phyloP scores from a whole-genome alignment of 2,113 vertebrate genomes.

The Chloropsis cyanopogon region DNA sequence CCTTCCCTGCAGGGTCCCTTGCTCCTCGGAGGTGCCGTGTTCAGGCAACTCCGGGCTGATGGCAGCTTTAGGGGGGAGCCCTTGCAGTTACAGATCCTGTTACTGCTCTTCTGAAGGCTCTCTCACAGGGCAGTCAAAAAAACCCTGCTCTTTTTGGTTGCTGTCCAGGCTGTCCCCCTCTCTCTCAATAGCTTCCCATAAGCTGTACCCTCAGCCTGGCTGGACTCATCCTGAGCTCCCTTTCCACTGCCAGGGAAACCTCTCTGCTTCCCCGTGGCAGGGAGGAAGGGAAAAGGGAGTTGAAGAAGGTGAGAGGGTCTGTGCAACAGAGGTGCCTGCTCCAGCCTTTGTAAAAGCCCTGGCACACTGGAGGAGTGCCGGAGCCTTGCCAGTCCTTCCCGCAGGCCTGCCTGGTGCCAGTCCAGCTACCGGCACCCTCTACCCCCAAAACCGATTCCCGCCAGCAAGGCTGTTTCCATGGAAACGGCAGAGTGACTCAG shows the following conservation, averaged over 20 bases:
- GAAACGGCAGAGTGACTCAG: constrained; percentile 82
- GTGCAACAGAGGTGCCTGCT: not conserved
- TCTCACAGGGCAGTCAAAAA: not conserved
- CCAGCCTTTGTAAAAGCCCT: not conserved
- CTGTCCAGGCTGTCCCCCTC: not conserved
- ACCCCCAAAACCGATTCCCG: constrained; percentile 59
- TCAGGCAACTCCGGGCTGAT: not conserved
- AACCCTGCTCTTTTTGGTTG: not conserved
- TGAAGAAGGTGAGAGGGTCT: not conserved
- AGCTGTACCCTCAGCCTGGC: not conserved
- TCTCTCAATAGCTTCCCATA: not conserved
- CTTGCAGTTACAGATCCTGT: not conserved
- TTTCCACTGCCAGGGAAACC: not conserved
- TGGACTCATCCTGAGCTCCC: not conserved
- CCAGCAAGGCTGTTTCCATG: constrained; percentile 79
- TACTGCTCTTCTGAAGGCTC: not conserved
- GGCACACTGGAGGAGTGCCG: not conserved
- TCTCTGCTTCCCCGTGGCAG: not conserved
- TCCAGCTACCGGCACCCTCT: constrained; percentile 46
- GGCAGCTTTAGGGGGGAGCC: not conserved
- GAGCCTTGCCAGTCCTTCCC: not conserved
- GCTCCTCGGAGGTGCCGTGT: fast-evolving
- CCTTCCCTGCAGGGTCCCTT: not conserved
- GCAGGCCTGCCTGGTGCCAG: not conserved
- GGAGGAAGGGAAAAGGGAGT: not conserved